These are phyloP conservation scores for Acrocephalus kingi DNA, from an alignment of 2,113 vertebrate species.

Conservation along the genomic window DNA sequence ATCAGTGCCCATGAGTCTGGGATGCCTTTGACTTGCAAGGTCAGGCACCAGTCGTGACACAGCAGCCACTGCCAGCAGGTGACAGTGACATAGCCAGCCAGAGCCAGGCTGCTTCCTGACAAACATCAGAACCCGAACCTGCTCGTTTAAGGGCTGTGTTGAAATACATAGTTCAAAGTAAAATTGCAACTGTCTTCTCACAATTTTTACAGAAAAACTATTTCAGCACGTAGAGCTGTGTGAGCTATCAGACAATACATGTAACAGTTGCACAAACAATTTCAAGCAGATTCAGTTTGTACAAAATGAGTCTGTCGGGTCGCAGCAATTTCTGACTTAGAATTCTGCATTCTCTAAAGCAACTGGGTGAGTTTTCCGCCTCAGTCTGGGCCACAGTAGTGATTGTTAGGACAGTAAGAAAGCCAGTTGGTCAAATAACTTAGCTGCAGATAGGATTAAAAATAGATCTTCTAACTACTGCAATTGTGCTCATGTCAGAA, in stretches of 20 bases:
- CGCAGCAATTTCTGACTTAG: not conserved
- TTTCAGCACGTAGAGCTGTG: not conserved
- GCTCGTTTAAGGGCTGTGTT: not conserved
- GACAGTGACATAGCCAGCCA: not conserved
- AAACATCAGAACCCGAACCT: not conserved
- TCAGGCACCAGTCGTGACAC: fast-evolving
- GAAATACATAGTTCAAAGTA: not conserved
- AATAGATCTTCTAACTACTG: not conserved
- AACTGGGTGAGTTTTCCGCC: not conserved
- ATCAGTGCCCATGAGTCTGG: not conserved
- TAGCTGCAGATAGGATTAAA: not conserved
- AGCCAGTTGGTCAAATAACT: not conserved
- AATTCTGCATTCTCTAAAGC: not conserved
- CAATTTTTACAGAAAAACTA: not conserved
- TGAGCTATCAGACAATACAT: not conserved
- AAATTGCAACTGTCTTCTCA: not conserved
- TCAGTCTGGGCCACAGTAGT: not conserved
- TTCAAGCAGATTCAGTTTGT: not conserved
- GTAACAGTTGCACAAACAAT: not conserved
- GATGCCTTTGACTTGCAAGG: not conserved
- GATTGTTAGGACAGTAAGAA: not conserved
- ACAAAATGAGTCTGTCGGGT: fast-evolving
- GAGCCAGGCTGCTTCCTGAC: not conserved
- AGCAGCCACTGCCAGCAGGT: not conserved
- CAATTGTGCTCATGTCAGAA: not conserved